phyloP scores from a whole-genome alignment of 2,113 vertebrate species.

The Mystacornis crossleyi region DNA sequence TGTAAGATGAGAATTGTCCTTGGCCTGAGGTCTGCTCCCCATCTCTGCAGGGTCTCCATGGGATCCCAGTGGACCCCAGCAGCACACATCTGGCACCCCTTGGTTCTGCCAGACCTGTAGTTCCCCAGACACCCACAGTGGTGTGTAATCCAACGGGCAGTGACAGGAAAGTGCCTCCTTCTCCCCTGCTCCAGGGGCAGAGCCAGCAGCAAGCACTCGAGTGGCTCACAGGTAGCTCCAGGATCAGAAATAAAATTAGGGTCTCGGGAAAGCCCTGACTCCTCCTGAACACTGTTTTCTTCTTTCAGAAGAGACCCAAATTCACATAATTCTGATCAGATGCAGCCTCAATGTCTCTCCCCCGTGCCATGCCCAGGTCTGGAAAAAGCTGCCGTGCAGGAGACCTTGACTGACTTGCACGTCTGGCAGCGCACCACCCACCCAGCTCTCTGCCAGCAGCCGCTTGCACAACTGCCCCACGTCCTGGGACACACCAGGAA shows the following conservation, averaged over 20 bases:
- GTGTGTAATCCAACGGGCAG: background rate
- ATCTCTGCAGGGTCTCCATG: background rate
- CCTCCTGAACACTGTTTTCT: background rate
- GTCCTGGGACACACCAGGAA: background rate
- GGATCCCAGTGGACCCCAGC: background rate
- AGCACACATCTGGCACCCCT: background rate
- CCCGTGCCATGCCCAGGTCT: background rate
- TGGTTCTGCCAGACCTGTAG: background rate
- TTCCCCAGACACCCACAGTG: background rate
- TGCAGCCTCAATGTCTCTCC: background rate
- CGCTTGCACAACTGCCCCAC: background rate
- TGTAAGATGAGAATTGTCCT: background rate
- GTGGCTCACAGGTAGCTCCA: background rate
- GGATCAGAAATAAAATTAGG: background rate
- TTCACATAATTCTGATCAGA: background rate
- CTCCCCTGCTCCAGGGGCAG: background rate
- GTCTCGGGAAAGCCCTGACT: background rate
- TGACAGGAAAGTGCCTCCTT: background rate
- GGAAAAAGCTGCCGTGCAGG: background rate
- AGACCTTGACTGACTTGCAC: fast-evolving
- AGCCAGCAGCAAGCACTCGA: background rate
- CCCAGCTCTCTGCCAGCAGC: background rate
- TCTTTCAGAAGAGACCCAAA: background rate
- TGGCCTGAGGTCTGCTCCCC: background rate
- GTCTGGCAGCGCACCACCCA: background rate